Conservation (phyloP, 2,797 vertebrate species). For the Apogon hyalosoma region DNA sequence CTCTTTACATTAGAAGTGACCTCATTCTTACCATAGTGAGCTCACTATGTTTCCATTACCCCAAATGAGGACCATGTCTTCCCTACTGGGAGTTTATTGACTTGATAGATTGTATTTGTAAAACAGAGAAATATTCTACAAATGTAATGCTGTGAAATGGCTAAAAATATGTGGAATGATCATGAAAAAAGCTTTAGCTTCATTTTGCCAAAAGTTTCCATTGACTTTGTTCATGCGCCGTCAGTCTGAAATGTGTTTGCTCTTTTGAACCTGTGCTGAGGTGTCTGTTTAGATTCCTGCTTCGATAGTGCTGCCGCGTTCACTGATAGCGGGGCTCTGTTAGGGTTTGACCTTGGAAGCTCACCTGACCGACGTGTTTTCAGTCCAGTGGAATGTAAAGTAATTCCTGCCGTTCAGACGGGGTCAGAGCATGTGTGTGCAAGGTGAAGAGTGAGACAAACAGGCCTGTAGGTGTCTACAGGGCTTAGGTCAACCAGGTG, state of each 20-base stretch:
- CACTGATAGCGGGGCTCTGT: conserved; percentile 20
- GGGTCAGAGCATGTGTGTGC: conserved; percentile 53
- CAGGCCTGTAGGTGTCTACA: conserved; percentile 54
- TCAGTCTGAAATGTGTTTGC: conserved; percentile 17
- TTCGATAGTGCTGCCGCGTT: conserved; percentile 20
- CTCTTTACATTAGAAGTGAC: conserved; percentile 79
- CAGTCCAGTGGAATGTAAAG: conserved; percentile 68
- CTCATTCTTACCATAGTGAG: conserved; percentile 72
- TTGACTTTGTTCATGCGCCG: neutral
- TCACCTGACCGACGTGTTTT: conserved; percentile 58
- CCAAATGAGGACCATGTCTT: conserved; percentile 39
- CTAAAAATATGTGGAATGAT: neutral
- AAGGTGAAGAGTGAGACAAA: conserved; percentile 58
- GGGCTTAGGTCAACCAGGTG: conserved; percentile 66
- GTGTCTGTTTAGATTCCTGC: conserved; percentile 34
- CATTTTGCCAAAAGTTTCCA: conserved; percentile 6
- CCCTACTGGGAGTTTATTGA: conserved; percentile 29
- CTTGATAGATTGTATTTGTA: conserved; percentile 22
- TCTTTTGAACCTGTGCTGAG: conserved; percentile 11
- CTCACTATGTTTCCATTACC: conserved; percentile 72
- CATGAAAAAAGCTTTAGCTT: neutral
- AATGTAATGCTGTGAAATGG: neutral
- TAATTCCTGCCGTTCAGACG: conserved; percentile 47
- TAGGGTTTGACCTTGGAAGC: conserved; percentile 53
- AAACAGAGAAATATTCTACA: conserved; percentile 8